Base-by-base conservation (phyloP, 2,797 vertebrate species). In the Stomatorhinus walkeri region DNA sequence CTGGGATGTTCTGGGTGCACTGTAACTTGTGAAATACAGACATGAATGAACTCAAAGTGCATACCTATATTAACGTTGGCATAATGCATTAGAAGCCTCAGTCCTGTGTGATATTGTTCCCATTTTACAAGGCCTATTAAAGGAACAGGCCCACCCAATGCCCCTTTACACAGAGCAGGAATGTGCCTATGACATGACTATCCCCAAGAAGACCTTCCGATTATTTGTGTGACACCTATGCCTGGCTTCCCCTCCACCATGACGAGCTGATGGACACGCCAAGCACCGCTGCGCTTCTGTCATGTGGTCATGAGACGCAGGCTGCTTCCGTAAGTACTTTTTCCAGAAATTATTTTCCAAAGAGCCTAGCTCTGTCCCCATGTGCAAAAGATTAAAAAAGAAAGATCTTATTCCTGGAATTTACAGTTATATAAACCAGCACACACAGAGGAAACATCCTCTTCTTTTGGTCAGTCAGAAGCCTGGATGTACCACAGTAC, bases 341-440 rank as follows among this genome's bases (percentile, higher is more conserved):
- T 85, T 85, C 83, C 83, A 52, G 10, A 32, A 85, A 52, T 32
- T 49, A 12, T 85, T 52, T 85, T 2, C n/a, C 46, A 85, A 52
- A 22, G 28, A 52, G 28, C 16, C 24, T 85, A 28, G 36, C 12
- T 52, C 83, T 49, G 46, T 24, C 83, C 43, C 46, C 49, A 49
- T 51, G 22, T 85, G 83, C 22, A 88, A 93, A 92, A 94, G 36
- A 96, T 96, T 94, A 94, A 95, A 95, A 94, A 88, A 59, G 56
- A 68, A 87, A 89, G 88, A 94, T 95, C 91, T 93, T 49, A 28
- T 24, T 51, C n/a, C 22, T 94, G 91, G 90, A 91, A 93, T 92
- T 92, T 85, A 91, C 90, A 91, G 95, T 92, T 93, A 92, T 85
- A 85, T 85, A 92, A 94, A 93, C 93, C 93, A 92, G 93, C 36